Base-by-base conservation (phyloP, 2,888 invertebrate species). In the Cheiracanthium punctorium region DNA sequence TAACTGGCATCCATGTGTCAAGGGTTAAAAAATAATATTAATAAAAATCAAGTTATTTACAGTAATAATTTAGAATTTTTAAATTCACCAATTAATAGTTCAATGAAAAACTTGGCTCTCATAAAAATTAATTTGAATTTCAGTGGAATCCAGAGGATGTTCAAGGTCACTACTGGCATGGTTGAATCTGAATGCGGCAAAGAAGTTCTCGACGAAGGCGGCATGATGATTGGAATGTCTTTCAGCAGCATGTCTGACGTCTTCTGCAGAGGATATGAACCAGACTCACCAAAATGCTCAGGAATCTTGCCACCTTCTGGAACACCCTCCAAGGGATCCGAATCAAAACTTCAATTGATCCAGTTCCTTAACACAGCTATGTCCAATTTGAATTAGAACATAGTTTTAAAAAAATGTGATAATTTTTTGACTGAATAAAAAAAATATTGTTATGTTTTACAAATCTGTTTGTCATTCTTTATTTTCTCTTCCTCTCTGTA, bases 401-500 rank as follows among this genome's bases (percentile, higher is more conserved):
- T 85, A 58, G 58, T 29, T 24, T 12, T 8, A 43, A 8, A 48
- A 30, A 41, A 58, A n/a, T 24, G 24, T 28, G 14, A 58, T 74
- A 37, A 28, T 72, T 43, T 69, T 79, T 84, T 70, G 69, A 74
- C 52, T 73, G 28, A 79, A 85, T 79, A 79, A 85, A 82, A 73
- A 79, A 77, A 82, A 84, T 37, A 32, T 85, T 85, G 84, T 85
- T 85, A 69, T 85, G 84, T 85, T 85, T 79, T 80, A 28, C 30
- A 74, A 32, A 17, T 8, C 14, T 4, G 4, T 37, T 37, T 37
- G 37, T 37, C 37, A 37, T 10, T 37, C 10, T 10, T 37, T 37
- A 7, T 37, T 10, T 4, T 10, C 10, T 37, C 7, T 37, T 37
- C 10, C 10, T 37, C 37, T 37, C 37, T n/a, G 37, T 37, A 37